A percentile compares a stretch with the other conserved stretches of the same genome.
Conservation (phyloP, 2,888 invertebrate species). For the Apamea sordens region DNA sequence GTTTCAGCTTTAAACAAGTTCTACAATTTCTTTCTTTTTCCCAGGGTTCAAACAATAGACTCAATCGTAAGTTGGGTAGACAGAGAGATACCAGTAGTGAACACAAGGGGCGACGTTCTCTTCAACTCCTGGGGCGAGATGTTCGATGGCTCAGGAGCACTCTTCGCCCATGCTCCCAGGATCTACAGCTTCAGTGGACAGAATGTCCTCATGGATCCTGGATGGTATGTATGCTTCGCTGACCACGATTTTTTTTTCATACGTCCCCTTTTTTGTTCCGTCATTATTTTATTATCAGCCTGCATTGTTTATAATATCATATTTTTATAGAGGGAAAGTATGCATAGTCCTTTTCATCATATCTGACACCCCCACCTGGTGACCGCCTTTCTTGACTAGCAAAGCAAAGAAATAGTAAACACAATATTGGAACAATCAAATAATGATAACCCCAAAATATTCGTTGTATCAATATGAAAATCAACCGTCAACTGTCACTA, state of each 20-base stretch:
- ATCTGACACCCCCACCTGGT: not conserved
- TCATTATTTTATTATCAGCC: not conserved
- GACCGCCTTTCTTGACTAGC: not conserved
- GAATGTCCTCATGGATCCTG: conserved; percentile 96
- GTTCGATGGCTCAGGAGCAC: conserved; percentile 96
- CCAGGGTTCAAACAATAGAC: conserved; percentile 96
- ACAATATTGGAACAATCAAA: conserved; percentile 9
- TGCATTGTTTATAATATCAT: not conserved
- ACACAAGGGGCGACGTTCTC: conserved; percentile 96
- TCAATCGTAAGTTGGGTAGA: conserved; percentile 97
- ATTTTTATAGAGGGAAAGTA: not conserved
- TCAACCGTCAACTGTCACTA: too few relatives aligned
- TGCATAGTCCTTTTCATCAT: not conserved
- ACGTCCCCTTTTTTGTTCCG: not conserved
- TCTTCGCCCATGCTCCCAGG: conserved; percentile 95
- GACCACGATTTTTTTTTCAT: not conserved
- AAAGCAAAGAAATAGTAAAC: not conserved
- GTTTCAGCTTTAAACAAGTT: not conserved
- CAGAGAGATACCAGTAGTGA: conserved; percentile 97
- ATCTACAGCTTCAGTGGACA: conserved; percentile 98
- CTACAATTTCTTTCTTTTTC: conserved; percentile 2
- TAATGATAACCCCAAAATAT: not conserved
- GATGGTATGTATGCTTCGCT: conserved; percentile 92
- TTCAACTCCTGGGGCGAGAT: conserved; percentile 98
- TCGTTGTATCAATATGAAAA: not conserved